Evolutionary conservation across 2,888 invertebrate species (phyloP), one percentile per base, ranked within the genome.

Genomic region (Reticulitermes lucifugus): DNA sequence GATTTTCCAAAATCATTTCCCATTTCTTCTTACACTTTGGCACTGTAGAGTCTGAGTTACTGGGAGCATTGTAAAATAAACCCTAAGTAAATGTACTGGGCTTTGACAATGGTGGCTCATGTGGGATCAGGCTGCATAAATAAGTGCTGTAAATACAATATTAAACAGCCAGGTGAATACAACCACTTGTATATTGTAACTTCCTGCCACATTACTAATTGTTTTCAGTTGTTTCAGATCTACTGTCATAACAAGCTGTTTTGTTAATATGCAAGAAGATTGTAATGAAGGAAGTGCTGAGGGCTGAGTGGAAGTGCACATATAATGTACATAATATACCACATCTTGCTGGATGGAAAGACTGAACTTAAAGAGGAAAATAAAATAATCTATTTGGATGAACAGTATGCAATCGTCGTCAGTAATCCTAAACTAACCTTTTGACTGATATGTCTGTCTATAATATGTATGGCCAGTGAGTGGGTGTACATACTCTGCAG

Each of bases 191-290:
- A 18, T 14, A 55, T 18, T 55, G 18, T 25, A 25, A 73, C 73
- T 73, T 73, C 5, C 41, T 41, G 29, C 46, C 14, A 25, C 12
- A 22, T 71, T 46, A 29, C 29, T 73, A 10, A 43, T 65, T 60
- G 25, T 55, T 55, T 55, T 55, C 18, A 55, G 35, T 21, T 73
- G 10, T 85, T 85, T 60, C 85, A 85, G 85, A 85, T 85, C 85
- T 85, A 59, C 85, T 85, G 41, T 83, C 83, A 60, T 85, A 85
- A 85, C 79, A 59, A 43, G 81, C 65, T 65, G 22, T 60, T 41
- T 1, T 46, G 51, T 43, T 22, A 18, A 25, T 43, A 46, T 77
- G 5, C 46, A n/a, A 77, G 46, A 7, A 77, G 77, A 77, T n/a
- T 46, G 77, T 77, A 46, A 77, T n/a, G 10, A 73, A 35, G 21